Evolutionary conservation across 2,113 vertebrate species (phyloP).

Genomic region (Meleagris gallopavo): DNA sequence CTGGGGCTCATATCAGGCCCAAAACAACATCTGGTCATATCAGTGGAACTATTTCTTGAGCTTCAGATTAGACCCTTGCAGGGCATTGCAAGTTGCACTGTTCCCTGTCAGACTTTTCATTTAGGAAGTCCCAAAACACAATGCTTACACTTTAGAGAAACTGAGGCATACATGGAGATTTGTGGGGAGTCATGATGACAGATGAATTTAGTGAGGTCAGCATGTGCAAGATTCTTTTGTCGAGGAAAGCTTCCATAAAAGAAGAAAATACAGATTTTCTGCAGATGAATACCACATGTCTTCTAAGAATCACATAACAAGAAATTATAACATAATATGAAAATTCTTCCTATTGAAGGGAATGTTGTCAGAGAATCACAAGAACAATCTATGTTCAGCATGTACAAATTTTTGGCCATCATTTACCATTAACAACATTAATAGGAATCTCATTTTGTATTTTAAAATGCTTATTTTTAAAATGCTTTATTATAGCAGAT

Average conservation of each 20-base stretch:
- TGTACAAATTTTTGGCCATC: background rate
- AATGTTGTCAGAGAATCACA: background rate
- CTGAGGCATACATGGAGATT: background rate
- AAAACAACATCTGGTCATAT: background rate
- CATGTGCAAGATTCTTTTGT: background rate
- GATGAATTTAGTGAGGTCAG: background rate
- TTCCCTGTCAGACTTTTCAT: background rate
- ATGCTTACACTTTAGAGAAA: background rate
- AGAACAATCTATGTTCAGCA: background rate
- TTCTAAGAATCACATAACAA: background rate
- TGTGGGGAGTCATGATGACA: background rate
- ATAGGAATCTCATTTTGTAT: background rate
- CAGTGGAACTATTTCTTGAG: background rate
- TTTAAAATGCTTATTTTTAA: background rate
- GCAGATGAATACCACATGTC: background rate
- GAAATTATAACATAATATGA: background rate
- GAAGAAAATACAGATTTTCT: background rate
- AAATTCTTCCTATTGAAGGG: background rate
- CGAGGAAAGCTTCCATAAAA: background rate
- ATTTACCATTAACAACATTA: background rate
- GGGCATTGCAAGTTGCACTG: background rate
- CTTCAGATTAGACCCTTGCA: background rate
- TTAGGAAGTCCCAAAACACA: background rate
- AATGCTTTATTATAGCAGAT: background rate
- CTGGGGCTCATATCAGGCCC: background rate